A percentile compares a stretch with the other conserved stretches of the same genome.
phyloP scores from a whole-genome alignment of 1,140 invertebrate genomes.

The Lutraria rhynchaena region DNA sequence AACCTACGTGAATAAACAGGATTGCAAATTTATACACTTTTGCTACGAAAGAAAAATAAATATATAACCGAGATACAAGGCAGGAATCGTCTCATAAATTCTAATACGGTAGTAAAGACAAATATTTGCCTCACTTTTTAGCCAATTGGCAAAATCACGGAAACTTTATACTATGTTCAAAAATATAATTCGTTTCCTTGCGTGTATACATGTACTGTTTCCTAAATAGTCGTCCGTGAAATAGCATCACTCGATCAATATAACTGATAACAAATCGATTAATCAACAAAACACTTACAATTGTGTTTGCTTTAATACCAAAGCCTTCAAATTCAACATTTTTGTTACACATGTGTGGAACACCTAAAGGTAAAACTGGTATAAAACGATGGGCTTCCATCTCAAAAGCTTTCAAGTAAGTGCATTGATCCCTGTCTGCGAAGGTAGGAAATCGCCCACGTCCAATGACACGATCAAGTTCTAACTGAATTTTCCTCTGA shows the following conservation, averaged over 20 bases:
- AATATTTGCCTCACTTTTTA: too few relatives aligned
- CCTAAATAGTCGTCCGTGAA: too few relatives aligned
- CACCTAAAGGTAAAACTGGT: background rate
- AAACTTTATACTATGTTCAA: too few relatives aligned
- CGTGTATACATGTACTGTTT: too few relatives aligned
- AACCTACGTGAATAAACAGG: background rate
- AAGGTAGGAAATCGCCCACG: background rate
- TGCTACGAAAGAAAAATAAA: background rate
- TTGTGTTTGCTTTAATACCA: background rate
- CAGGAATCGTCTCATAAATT: background rate
- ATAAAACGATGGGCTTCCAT: slow-evolving; percentile 5
- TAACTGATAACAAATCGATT: background rate
- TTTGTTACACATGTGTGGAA: background rate
- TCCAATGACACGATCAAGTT: background rate
- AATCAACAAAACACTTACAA: background rate
- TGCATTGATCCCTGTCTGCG: background rate
- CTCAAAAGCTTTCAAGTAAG: background rate
- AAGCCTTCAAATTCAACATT: background rate
- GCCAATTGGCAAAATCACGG: too few relatives aligned
- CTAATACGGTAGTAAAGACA: background rate
- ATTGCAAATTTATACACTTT: background rate
- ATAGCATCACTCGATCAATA: too few relatives aligned
- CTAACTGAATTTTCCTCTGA: too few relatives aligned
- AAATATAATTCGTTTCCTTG: too few relatives aligned
- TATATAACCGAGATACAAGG: background rate